These are phyloP conservation scores for Cuculus canorus DNA, from an alignment of 2,797 vertebrate species.

Conservation along the genomic window DNA sequence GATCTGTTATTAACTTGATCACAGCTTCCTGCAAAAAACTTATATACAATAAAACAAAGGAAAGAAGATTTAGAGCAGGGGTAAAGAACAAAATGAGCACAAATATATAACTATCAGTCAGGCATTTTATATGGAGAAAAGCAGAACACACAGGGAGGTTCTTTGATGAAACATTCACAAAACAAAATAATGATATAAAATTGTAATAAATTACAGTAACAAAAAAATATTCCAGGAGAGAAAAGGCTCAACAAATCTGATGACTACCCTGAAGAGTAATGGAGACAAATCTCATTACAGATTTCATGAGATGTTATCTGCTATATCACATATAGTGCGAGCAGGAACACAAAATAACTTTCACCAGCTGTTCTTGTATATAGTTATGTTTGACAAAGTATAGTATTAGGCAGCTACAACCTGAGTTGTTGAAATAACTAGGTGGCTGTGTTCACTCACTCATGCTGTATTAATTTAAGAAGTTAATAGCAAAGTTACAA, in stretches of 20 bases:
- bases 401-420: neutral
- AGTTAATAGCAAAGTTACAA: constrained; percentile 17
- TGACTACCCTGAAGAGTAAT: neutral
- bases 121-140: neutral
- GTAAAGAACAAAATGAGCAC: neutral
- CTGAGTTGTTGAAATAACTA: constrained; percentile 8
- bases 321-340: neutral
- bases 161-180: constrained; percentile 14
- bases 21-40: neutral
- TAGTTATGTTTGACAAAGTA: constrained; percentile 25
- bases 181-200: constrained; percentile 27
- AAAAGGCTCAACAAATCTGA: constrained; percentile 3
- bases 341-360: constrained; percentile 29
- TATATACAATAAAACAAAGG: neutral
- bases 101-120: constrained; percentile 10
- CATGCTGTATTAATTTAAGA: constrained; percentile 32
- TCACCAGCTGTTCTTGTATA: neutral
- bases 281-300: constrained; percentile 52
- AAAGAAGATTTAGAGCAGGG: neutral
- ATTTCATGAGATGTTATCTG: constrained; percentile 21
- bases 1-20: neutral
- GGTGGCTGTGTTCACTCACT: neutral
- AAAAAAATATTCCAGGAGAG: neutral
- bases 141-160: neutral
- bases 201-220: constrained; percentile 19